A percentile compares a stretch with the other conserved stretches of the same genome.
These are phyloP conservation scores for Clarias batrachus DNA, from an alignment of 2,113 vertebrate genomes.

Conservation along the genomic window DNA sequence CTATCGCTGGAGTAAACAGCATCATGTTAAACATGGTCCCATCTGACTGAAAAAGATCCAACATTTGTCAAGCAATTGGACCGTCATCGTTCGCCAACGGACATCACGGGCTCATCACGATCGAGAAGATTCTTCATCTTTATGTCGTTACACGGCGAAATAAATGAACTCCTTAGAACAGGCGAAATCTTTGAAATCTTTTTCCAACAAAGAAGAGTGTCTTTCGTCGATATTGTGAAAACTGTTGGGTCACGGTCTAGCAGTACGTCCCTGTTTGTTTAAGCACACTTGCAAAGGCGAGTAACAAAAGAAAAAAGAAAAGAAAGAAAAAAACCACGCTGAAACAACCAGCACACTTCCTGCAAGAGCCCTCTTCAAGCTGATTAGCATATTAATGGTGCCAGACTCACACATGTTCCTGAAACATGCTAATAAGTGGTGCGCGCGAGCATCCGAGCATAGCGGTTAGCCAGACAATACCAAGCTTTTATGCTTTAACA, in stretches of 20 bases:
- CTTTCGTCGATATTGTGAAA: background rate
- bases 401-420: slow-evolving; percentile 34
- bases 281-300: slow-evolving; percentile 19
- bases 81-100: background rate
- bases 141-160: background rate
- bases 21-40: slow-evolving; percentile 28
- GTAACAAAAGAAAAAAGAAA: slow-evolving; percentile 25
- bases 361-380: slow-evolving; percentile 38
- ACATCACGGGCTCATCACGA: background rate
- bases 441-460: slow-evolving; percentile 25
- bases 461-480: slow-evolving; percentile 40
- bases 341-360: slow-evolving; percentile 37
- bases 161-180: background rate
- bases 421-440: slow-evolving; percentile 44
- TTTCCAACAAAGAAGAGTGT: background rate
- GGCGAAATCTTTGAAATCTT: background rate
- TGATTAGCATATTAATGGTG: slow-evolving; percentile 51
- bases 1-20: slow-evolving; percentile 22
- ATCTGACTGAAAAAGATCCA: slow-evolving; percentile 15
- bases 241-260: background rate
- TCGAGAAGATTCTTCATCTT: background rate
- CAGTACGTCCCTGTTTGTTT: slow-evolving; percentile 17
- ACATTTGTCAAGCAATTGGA: slow-evolving; percentile 14
- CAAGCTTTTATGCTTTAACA: slow-evolving; percentile 33
- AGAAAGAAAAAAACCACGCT: slow-evolving; percentile 14